A percentile compares a stretch with the other conserved stretches of the same genome.
Conservation (phyloP, 2,113 vertebrate genomes). For the Rhadina sibilatrix region DNA sequence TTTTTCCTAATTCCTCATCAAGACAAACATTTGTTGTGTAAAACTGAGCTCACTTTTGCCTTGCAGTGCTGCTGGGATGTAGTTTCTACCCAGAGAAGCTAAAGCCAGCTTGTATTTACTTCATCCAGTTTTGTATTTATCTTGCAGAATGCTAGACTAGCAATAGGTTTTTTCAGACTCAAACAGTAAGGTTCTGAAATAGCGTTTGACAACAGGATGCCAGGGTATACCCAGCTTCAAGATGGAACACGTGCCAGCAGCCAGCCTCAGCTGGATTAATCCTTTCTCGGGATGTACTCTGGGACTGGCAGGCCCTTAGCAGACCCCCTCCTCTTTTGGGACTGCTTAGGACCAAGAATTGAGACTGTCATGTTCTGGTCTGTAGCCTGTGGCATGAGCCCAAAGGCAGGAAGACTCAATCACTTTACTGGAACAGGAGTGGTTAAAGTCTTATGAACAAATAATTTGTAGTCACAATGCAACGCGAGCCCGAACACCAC, state of each 20-base stretch:
- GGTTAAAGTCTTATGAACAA: neutral
- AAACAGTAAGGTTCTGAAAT: neutral
- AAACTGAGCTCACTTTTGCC: neutral
- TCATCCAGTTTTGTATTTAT: neutral
- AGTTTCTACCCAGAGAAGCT: neutral
- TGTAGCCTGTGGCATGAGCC: neutral
- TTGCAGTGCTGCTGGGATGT: rapidly evolving
- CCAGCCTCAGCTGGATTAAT: neutral
- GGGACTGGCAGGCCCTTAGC: neutral
- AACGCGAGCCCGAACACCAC: neutral
- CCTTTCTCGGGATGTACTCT: neutral
- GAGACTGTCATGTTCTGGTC: neutral
- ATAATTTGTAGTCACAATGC: neutral
- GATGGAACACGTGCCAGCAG: neutral
- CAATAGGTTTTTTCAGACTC: neutral
- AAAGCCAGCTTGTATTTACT: neutral
- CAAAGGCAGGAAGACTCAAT: neutral
- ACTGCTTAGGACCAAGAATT: neutral
- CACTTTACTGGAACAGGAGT: neutral
- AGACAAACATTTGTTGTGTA: neutral
- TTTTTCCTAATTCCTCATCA: neutral
- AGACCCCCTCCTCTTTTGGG: neutral
- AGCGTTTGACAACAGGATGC: neutral
- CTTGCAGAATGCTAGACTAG: neutral
- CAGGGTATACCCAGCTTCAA: neutral